These are phyloP conservation scores for Geococcyx californianus DNA, from an alignment of 2,113 vertebrate species.

Conservation along the genomic window DNA sequence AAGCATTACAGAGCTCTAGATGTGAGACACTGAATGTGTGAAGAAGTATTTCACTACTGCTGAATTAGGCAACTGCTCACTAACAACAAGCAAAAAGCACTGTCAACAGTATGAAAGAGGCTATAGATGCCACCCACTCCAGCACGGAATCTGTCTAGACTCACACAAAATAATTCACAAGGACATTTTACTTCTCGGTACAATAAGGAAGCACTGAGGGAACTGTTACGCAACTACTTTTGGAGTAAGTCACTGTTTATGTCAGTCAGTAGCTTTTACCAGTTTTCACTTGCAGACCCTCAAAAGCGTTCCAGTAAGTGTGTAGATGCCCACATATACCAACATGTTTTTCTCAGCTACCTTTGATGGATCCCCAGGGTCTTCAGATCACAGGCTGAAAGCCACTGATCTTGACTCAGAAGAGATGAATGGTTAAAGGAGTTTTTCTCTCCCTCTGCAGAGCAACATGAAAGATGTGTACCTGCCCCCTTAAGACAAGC, in stretches of 20 bases:
- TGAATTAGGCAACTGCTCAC: slow-evolving; percentile 50
- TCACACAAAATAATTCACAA: not conserved
- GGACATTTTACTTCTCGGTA: not conserved
- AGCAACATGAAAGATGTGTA: not conserved
- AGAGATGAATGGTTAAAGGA: not conserved
- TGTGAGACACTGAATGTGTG: slow-evolving; percentile 19
- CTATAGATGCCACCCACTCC: not conserved
- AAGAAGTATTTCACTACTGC: slow-evolving; percentile 40
- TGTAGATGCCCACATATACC: not conserved
- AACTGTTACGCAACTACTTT: not conserved
- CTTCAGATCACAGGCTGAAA: not conserved
- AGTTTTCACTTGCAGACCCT: not conserved
- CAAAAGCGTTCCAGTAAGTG: not conserved
- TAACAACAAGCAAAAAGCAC: not conserved
- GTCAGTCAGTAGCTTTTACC: not conserved
- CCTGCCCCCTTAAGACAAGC: not conserved
- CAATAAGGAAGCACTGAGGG: not conserved
- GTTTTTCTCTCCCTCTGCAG: not conserved
- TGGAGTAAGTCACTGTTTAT: not conserved
- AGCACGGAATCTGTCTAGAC: not conserved
- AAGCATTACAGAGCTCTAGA: slow-evolving; percentile 27
- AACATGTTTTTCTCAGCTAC: not conserved
- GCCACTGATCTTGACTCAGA: not conserved
- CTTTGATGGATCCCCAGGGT: not conserved
- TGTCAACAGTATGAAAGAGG: not conserved